Conservation (phyloP, 2,797 vertebrate species). For the Acropternis orthonyx region DNA sequence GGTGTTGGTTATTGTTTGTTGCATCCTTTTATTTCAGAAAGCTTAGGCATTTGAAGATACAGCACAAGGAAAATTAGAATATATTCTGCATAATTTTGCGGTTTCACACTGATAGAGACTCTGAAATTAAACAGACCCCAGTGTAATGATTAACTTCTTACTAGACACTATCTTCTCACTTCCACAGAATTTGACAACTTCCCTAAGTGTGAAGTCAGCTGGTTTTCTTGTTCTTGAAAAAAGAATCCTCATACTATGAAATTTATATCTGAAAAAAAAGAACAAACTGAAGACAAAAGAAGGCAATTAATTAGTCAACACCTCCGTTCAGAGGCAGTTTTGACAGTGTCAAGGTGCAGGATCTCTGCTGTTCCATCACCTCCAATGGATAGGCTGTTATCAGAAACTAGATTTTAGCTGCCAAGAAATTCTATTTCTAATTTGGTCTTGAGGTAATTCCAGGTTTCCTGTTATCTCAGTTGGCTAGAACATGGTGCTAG, state of each 20-base stretch:
- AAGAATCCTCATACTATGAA: neutral
- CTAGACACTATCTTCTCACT: neutral
- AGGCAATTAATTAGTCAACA: neutral
- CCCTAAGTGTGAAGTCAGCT: neutral
- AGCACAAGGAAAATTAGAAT: neutral
- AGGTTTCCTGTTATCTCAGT: neutral
- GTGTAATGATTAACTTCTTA: neutral
- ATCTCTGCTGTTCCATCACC: neutral
- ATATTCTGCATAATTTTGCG: neutral
- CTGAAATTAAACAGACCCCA: neutral
- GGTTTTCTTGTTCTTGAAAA: neutral
- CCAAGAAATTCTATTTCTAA: constrained; percentile 5
- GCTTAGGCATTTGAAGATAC: neutral
- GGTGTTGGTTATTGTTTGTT: neutral
- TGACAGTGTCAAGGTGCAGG: neutral
- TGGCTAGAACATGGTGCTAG: neutral
- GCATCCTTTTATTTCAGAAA: neutral
- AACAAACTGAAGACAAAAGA: neutral
- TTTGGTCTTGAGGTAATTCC: neutral
- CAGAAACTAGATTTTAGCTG: neutral
- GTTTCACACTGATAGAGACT: neutral
- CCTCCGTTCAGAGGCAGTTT: neutral
- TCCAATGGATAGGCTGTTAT: neutral
- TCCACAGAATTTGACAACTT: neutral
- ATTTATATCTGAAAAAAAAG: neutral